phyloP scores from a whole-genome alignment of 2,888 invertebrate species.

The Diarsia brunnea region DNA sequence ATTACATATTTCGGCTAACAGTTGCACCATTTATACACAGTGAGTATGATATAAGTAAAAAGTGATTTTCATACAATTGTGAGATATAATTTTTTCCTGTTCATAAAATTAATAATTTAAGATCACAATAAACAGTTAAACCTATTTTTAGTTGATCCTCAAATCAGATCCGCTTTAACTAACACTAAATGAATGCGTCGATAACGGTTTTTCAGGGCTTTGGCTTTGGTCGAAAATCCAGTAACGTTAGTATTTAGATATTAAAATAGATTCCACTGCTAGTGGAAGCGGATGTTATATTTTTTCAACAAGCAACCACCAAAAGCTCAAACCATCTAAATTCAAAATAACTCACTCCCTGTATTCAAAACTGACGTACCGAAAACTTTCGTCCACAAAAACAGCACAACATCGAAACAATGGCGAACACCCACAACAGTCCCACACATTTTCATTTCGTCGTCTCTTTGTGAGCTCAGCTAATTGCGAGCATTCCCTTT shows the following conservation, averaged over 20 bases:
- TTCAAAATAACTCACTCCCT: neutral
- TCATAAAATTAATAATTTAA: neutral
- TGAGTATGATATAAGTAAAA: too few relatives aligned
- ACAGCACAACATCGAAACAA: slow-evolving; percentile 24
- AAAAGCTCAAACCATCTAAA: neutral
- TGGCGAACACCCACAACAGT: neutral
- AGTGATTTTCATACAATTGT: neutral
- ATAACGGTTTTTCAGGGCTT: too few relatives aligned
- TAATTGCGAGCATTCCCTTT: slow-evolving; percentile 44
- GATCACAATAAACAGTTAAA: neutral
- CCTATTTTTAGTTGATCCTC: neutral
- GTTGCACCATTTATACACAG: too few relatives aligned
- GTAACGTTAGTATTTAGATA: too few relatives aligned
- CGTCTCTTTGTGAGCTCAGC: slow-evolving; percentile 42
- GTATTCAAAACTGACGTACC: neutral
- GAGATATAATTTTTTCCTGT: neutral
- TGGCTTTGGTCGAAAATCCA: too few relatives aligned
- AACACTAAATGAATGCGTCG: neutral
- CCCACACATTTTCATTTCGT: slow-evolving; percentile 28
- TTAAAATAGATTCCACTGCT: too few relatives aligned
- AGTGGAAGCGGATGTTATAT: neutral
- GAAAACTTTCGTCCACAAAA: slow-evolving; percentile 19
- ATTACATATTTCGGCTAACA: neutral
- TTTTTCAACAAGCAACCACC: neutral
- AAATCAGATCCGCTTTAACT: too few relatives aligned